These are phyloP conservation scores for Leptinotarsa defecta DNA, from an alignment of 1,140 invertebrate genomes.

Conservation along the genomic window DNA sequence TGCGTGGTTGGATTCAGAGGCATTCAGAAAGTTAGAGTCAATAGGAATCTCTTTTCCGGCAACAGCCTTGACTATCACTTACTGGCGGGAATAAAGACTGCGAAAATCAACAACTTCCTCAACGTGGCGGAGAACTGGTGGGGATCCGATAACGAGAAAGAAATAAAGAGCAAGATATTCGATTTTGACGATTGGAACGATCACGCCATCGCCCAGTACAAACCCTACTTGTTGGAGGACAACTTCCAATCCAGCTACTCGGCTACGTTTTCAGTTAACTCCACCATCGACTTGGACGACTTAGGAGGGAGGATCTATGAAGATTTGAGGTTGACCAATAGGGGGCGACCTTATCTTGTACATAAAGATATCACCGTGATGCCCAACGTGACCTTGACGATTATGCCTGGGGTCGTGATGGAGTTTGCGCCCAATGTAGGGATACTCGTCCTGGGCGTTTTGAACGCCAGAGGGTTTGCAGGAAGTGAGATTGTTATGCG, in stretches of 20 bases:
- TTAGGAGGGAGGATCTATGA: conserved; percentile 84
- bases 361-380: conserved; percentile 94
- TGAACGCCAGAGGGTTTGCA: conserved; percentile 82
- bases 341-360: conserved; percentile 80
- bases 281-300: conserved; percentile 66
- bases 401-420: conserved; percentile 87
- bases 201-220: conserved; percentile 88
- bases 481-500: conserved; percentile 84
- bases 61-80: conserved; percentile 91
- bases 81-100: conserved; percentile 87
- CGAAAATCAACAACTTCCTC: conserved; percentile 83
- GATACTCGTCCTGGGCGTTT: conserved; percentile 90
- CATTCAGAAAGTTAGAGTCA: conserved; percentile 90
- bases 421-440: conserved; percentile 97
- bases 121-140: conserved; percentile 96
- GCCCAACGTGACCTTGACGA: conserved; percentile 85
- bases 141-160: conserved; percentile 74
- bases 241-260: conserved; percentile 78
- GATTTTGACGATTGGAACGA: conserved; percentile 99
- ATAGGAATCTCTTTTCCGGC: conserved; percentile 87
- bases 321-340: conserved; percentile 71
- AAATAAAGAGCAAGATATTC: conserved; percentile 88
- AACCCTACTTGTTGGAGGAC: conserved; percentile 82
- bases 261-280: conserved; percentile 63
- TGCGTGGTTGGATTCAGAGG: conserved; percentile 92